Evolutionary conservation across 1,140 invertebrate species (phyloP), one percentile per base, ranked within the genome.

Genomic region (Elymnias hypermnestra): DNA sequence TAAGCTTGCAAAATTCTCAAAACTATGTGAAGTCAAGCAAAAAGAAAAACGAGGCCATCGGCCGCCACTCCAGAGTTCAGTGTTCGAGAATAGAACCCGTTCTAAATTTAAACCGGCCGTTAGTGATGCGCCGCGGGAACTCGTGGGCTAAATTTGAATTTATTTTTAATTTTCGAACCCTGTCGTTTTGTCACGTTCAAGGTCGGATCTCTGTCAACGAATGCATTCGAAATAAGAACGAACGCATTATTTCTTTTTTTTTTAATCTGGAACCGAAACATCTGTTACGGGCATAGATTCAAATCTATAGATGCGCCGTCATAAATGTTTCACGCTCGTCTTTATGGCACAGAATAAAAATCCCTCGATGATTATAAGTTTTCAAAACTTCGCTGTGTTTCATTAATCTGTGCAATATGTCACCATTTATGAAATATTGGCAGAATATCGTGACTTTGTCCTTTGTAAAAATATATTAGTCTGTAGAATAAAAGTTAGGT

Each of bases 71-170:
- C 63, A 53, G 73, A 75, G 77, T 84, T 82, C 75, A 76, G 48
- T 63, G 74, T 57, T 75, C 76, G 66, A 70, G 72, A 82, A 82
- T 84, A 81, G 77, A 81, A 74, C 74, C 42, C 44, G 64, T 74
- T 84, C 81, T 82, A 84, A 73, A 78, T 81, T 72, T 84, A 84
- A 78, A 78, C 66, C 41, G 61, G 66, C 64, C 66, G 74, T 77
- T 81, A 81, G 69, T 62, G 73, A 72, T 69, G 72, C 67, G 63
- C 72, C 62, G 67, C 72, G 68, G 77, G 70, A 82, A 79, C 63
- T 61, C 41, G 52, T 46, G 47, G 63, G 63, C 64, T 72, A 73
- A 72, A 76, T 69, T 76, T 58, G 47, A 66, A 70, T 57, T 58
- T 51, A 60, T 63, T 71, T 78, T 76, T 72, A 76, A 68, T 77